Conservation (phyloP, 2,113 vertebrate species). For the Phocoena sinus region DNA sequence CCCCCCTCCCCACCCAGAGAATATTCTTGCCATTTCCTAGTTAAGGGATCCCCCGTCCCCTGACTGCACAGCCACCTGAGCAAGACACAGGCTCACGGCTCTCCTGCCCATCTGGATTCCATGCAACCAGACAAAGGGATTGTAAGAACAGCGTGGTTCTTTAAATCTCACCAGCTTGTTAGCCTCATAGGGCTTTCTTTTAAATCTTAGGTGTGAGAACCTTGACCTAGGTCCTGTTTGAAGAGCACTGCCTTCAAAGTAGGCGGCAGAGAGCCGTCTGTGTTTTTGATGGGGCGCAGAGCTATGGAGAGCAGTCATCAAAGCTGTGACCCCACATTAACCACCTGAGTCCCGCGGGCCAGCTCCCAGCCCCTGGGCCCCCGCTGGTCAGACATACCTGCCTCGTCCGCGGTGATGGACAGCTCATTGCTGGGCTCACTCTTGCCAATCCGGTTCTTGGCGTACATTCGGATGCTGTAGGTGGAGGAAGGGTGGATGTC, state of each 20-base stretch:
- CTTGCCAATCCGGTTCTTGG: conserved; percentile 98
- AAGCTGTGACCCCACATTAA: background rate
- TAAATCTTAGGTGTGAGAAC: background rate
- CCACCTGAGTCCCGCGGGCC: background rate
- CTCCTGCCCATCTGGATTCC: background rate
- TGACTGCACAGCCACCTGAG: background rate
- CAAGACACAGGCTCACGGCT: background rate
- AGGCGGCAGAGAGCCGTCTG: background rate
- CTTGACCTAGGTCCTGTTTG: background rate
- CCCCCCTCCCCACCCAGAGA: too few relatives aligned
- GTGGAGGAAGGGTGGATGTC: conserved; percentile 99
- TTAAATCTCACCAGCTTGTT: too few relatives aligned
- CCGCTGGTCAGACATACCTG: conserved; percentile 82
- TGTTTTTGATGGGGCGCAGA: fast-evolving
- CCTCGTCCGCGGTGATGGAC: conserved; percentile 98
- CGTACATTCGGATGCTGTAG: conserved; percentile 99
- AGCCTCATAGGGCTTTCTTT: background rate
- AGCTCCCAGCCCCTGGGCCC: background rate
- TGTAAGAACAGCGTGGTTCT: background rate
- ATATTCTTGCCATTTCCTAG: background rate
- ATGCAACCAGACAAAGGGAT: background rate
- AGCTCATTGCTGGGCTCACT: conserved; percentile 99
- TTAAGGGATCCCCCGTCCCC: fast-evolving
- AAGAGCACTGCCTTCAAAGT: background rate
- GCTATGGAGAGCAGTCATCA: background rate